Evolutionary conservation across 2,888 invertebrate species (phyloP).

Genomic region (Trichacis sp.): DNA sequence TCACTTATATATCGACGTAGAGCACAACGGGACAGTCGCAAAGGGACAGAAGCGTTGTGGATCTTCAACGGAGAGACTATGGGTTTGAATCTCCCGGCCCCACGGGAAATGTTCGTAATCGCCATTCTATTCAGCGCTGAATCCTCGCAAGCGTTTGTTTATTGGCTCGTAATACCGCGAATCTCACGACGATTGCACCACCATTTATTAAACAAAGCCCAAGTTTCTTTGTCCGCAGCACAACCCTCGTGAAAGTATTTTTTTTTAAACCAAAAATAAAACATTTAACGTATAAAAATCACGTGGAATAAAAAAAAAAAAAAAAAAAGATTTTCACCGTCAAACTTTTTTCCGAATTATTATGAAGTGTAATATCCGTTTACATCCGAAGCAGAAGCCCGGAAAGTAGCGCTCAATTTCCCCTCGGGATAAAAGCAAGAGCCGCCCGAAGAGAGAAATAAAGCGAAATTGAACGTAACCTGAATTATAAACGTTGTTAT

Average conservation of each 20-base stretch:
- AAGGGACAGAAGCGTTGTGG: slow-evolving; percentile 37
- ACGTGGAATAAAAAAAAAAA: no score
- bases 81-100: slow-evolving; percentile 52
- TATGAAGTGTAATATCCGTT: not conserved
- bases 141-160: slow-evolving; percentile 53
- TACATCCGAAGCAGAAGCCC: slow-evolving; percentile 1
- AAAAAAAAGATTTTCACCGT: no score
- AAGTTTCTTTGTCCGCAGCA: not conserved
- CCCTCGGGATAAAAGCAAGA: slow-evolving; percentile 34
- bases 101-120: slow-evolving; percentile 68
- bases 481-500: slow-evolving; percentile 67
- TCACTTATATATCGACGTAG: slow-evolving; percentile 18
- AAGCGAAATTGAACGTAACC: slow-evolving; percentile 62
- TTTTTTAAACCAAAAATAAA: no score
- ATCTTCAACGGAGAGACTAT: slow-evolving; percentile 22
- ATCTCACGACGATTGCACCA: slow-evolving; percentile 39
- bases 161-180: slow-evolving; percentile 36
- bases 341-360: not conserved
- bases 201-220: slow-evolving; percentile 4
- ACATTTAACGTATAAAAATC: no score
- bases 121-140: slow-evolving; percentile 56
- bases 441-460: slow-evolving; percentile 45
- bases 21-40: slow-evolving; percentile 30
- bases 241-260: no score
- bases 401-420: slow-evolving; percentile 51